A percentile compares a stretch with the other conserved stretches of the same genome.
phyloP scores from a whole-genome alignment of 2,888 invertebrate species.

The Amphipoea oculea region DNA sequence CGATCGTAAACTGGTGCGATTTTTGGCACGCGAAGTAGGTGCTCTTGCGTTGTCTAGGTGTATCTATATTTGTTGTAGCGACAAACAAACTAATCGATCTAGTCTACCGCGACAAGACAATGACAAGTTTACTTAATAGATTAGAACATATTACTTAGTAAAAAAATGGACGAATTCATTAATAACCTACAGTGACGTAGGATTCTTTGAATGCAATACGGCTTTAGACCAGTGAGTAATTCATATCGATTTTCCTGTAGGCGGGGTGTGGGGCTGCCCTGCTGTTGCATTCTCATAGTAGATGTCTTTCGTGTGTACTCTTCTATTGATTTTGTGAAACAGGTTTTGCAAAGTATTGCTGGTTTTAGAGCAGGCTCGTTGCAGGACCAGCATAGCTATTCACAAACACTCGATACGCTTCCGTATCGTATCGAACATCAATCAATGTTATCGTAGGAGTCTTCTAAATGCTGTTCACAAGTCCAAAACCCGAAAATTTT shows the following conservation, averaged over 20 bases:
- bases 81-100: constrained; percentile 30
- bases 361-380: not conserved
- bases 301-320: not conserved
- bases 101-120: constrained; percentile 23
- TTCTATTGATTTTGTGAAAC: not conserved
- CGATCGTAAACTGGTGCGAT: no score
- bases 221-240: constrained; percentile 45
- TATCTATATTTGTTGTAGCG: no score
- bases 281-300: not conserved
- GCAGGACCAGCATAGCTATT: no score
- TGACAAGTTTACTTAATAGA: constrained; percentile 6
- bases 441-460: no score
- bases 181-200: constrained; percentile 3
- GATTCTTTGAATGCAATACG: constrained; percentile 39
- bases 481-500: no score
- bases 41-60: no score
- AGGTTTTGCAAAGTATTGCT: not conserved
- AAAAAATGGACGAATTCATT: constrained; percentile 1
- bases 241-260: constrained; percentile 47
- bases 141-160: not conserved
- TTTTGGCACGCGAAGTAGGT: no score
- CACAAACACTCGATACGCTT: no score
- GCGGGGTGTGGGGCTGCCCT: not conserved
- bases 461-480: no score
- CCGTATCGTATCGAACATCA: no score